phyloP scores from a whole-genome alignment of 2,888 invertebrate species.

The Diarsia dahlii region DNA sequence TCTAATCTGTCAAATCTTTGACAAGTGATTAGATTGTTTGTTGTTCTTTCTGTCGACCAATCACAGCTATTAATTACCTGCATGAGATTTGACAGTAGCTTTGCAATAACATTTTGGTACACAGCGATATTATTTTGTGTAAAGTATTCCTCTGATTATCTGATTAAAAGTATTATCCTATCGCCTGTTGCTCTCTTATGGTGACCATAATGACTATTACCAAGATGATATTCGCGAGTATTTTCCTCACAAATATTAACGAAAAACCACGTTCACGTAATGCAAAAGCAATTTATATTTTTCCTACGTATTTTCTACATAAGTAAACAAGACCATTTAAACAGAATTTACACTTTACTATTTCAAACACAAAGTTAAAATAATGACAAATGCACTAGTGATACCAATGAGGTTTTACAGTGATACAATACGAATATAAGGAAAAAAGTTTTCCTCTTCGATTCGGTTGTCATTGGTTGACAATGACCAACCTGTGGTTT shows the following conservation, averaged over 20 bases:
- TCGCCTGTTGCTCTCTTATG: neutral
- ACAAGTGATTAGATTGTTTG: neutral
- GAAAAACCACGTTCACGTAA: neutral
- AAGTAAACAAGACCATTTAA: neutral
- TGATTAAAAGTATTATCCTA: no score
- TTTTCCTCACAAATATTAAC: neutral
- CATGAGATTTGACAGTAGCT: neutral
- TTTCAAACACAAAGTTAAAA: constrained; percentile 9
- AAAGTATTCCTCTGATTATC: neutral
- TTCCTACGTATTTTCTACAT: constrained; percentile 1
- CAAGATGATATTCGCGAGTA: neutral
- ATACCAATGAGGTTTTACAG: constrained; percentile 3
- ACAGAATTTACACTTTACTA: neutral
- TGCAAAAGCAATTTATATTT: neutral
- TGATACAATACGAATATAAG: constrained; percentile 11
- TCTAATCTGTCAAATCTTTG: constrained; percentile 3
- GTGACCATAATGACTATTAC: neutral
- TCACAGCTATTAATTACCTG: neutral
- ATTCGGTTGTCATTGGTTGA: constrained; percentile 43
- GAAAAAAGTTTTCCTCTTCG: constrained; percentile 55
- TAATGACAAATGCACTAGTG: constrained; percentile 25
- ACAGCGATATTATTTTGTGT: no score
- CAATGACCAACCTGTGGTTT: constrained; percentile 48
- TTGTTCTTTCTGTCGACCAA: neutral
- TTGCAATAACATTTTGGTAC: no score